phyloP scores from a whole-genome alignment of 2,797 vertebrate species.

The Enteromius fasciolatus region DNA sequence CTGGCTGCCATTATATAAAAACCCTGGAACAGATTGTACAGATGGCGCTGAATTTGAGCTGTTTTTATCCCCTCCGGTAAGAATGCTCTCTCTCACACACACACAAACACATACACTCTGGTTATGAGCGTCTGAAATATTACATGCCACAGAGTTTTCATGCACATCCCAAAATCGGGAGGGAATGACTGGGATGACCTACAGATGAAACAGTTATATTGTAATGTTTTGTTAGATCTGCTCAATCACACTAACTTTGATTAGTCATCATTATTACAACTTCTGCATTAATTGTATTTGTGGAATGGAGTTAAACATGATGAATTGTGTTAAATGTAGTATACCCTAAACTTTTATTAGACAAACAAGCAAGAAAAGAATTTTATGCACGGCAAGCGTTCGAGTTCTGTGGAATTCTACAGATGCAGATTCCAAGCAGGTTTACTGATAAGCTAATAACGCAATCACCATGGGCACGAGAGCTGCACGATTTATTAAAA shows the following conservation, averaged over 20 bases:
- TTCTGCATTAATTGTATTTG: neutral
- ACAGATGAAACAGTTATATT: conserved; percentile 9
- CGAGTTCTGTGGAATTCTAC: neutral
- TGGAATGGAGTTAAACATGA: neutral
- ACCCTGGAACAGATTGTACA: conserved; percentile 44
- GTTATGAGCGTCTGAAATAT: conserved; percentile 34
- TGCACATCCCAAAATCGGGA: conserved; percentile 18
- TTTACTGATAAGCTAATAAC: conserved; percentile 7
- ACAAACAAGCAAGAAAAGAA: neutral
- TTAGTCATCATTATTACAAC: neutral
- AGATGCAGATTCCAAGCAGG: neutral
- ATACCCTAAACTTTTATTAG: neutral
- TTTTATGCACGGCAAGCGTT: neutral
- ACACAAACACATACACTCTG: neutral
- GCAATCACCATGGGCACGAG: neutral
- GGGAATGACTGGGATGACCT: neutral
- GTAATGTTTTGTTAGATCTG: conserved; percentile 9
- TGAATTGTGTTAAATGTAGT: neutral
- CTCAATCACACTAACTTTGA: neutral
- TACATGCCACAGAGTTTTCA: conserved; percentile 30
- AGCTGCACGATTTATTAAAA: neutral
- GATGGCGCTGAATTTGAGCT: conserved; percentile 40
- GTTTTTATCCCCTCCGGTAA: conserved; percentile 32
- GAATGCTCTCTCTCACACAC: neutral
- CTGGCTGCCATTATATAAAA: conserved; percentile 41